Evolutionary conservation across 1,140 invertebrate genomes (phyloP), one percentile per base, ranked within the genome.

Genomic region (Zaprionus ghesquierei): DNA sequence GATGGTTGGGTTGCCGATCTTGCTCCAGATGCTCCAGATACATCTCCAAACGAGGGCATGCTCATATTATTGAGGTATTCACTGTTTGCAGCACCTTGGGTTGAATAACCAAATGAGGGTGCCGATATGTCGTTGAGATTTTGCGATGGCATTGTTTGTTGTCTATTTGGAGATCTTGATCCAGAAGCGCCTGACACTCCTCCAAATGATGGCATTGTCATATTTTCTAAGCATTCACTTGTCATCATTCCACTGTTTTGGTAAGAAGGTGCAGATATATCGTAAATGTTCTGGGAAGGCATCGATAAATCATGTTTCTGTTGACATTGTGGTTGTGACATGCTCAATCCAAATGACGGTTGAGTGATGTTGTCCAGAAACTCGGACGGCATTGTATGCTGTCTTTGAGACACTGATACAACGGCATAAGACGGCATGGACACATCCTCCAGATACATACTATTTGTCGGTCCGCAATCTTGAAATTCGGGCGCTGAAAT

Each of bases 141-240:
- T 29, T 29, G 27, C 29, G 20, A 44, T 33, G 64, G 29, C 46
- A 58, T 15, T 5, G 33, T 13, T 8, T 59, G 15, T 29, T 27
- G 62, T n/a, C 27, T 9, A 29, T 29, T 29, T 9, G 27, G 27
- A 29, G 5, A 29, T 29, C 6, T 9, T 29, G 27, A 4, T 8
- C 29, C 31, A 5, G 10, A 29, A 10, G 29, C 8, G 0, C 13
- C 18, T 0, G 58, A 49, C 8, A 41, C 46, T 3, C 51, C 51
- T 9, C 22, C 58, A 46, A 60, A 59, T 0, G 66, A 70, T 10
- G 66, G 72, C 68, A 64, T 75, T 10, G 29, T 51, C 6, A 54
- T 9, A 18, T 69, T 33, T 8, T 69, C 50, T 25, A 63, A 2
- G 8, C 38, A 58, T 1, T 60, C 13, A 12, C 20, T 33, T 6